Evolutionary conservation across 2,113 vertebrate species (phyloP), one percentile per base, ranked within the genome.

Genomic region (Tyto alba): DNA sequence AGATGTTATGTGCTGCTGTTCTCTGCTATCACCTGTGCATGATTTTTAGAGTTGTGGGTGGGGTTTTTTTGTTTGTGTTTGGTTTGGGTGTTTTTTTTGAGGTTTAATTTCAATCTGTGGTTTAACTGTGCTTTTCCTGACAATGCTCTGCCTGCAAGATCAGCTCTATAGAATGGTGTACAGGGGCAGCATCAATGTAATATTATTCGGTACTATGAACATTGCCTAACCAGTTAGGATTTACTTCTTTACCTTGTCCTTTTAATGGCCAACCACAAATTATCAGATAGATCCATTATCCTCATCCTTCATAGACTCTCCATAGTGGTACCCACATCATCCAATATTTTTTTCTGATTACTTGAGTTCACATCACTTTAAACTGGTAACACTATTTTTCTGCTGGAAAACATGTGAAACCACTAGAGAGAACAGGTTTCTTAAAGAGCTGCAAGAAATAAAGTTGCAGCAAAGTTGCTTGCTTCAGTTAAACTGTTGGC

Each of bases 281-380:
- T 89, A 41, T 83, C 57, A 77, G 50, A 78, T 56, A 87, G 74
- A 95, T 89, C 93, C 60, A 96, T 80, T 90, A 62, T 27, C n/a
- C 63, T 94, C 40, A 38, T 57, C 69, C 50, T 86, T 93, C 85
- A 55, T 36, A 64, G 68, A 79, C 38, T 88, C 27, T 93, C 30
- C 29, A 23, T 85, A 90, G 66, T n/a, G 23, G 13, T 40, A 82
- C 17, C 19, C 62, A 43, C 26, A 67, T 71, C 5, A 89, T 80
- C 16, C 47, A 91, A 60, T 89, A 48, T 40, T 57, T 68, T 74
- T 75, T 91, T 92, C 64, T 63, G 67, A 64, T 95, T 90, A n/a
- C 43, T 90, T 2, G 5, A 93, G 32, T 81, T 67, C 41, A 59
- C 34, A 89, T 74, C 36, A 71, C 43, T 94, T 93, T 85, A 92